These are phyloP conservation scores for Perca flavescens DNA, from an alignment of 2,113 vertebrate species.

Conservation along the genomic window DNA sequence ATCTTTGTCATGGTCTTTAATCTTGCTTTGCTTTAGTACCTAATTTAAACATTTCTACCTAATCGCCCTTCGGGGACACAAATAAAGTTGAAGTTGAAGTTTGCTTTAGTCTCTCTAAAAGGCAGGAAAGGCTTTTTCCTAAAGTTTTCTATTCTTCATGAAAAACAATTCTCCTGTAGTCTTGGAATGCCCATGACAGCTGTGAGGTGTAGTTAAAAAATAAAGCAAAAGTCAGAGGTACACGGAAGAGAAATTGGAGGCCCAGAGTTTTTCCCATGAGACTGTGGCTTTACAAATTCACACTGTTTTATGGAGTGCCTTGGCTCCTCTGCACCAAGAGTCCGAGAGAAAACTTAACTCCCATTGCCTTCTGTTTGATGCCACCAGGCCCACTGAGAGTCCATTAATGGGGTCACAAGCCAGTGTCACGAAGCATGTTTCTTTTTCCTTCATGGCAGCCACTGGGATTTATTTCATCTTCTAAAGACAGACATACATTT, in stretches of 20 bases:
- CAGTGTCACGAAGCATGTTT: slow-evolving; percentile 61
- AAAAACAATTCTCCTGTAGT: slow-evolving; percentile 47
- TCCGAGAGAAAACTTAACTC: slow-evolving; percentile 59
- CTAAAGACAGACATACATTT: slow-evolving; percentile 48
- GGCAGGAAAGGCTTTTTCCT: slow-evolving; percentile 22
- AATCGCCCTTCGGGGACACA: too few relatives aligned
- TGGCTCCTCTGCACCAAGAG: slow-evolving; percentile 52
- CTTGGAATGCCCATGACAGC: slow-evolving; percentile 47
- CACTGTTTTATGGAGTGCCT: slow-evolving; percentile 70
- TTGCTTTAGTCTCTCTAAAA: slow-evolving; percentile 18
- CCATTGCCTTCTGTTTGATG: slow-evolving; percentile 54
- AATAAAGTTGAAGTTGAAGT: too few relatives aligned
- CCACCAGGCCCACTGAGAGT: slow-evolving; percentile 55
- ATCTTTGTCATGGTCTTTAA: slow-evolving; percentile 39
- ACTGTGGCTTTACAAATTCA: slow-evolving; percentile 70
- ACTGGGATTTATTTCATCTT: slow-evolving; percentile 58
- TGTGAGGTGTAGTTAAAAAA: slow-evolving; percentile 61
- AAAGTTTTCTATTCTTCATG: slow-evolving; percentile 40
- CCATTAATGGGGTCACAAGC: slow-evolving; percentile 72
- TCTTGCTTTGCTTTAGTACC: slow-evolving; percentile 14
- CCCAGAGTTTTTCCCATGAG: slow-evolving; percentile 53
- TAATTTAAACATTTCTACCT: too few relatives aligned
- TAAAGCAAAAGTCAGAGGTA: slow-evolving; percentile 65
- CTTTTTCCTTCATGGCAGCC: slow-evolving; percentile 34
- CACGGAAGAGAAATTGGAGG: slow-evolving; percentile 62